phyloP scores from a whole-genome alignment of 2,888 invertebrate species.

The Protophormia terraenovae region DNA sequence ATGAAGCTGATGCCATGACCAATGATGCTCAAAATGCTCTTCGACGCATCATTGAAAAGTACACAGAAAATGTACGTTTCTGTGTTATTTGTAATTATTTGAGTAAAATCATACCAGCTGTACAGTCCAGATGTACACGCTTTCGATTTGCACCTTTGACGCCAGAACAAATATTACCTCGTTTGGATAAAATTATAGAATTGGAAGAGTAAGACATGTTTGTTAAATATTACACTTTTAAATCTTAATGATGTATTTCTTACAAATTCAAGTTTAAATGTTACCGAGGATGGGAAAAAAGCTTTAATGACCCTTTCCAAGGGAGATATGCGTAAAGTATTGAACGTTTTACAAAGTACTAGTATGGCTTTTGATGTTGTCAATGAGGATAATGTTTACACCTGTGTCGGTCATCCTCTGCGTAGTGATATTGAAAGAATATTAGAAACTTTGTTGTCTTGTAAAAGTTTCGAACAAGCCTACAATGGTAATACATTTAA shows the following conservation, averaged over 20 bases:
- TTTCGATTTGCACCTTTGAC: constrained; percentile 97
- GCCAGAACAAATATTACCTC: constrained; percentile 92
- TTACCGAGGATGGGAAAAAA: constrained; percentile 93
- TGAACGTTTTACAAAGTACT: constrained; percentile 98
- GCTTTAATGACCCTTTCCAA: constrained; percentile 94
- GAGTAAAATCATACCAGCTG: constrained; percentile 98
- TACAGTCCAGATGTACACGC: constrained; percentile 98
- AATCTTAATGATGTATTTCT: constrained; percentile 34
- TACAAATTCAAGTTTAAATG: constrained; percentile 85
- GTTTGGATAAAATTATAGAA: constrained; percentile 91
- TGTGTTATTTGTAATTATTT: constrained; percentile 99
- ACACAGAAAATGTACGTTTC: constrained; percentile 98
- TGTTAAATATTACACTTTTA: not conserved
- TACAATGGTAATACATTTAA: constrained; percentile 77
- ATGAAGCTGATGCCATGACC: constrained; percentile 99
- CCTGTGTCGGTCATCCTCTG: constrained; percentile 97
- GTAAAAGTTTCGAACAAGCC: constrained; percentile 75
- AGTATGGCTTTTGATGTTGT: constrained; percentile 95
- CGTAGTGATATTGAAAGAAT: constrained; percentile 94
- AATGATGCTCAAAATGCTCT: constrained; percentile 99
- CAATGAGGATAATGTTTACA: constrained; percentile 94
- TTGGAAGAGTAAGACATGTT: constrained; percentile 86
- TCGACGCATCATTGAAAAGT: constrained; percentile 98
- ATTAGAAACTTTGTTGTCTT: constrained; percentile 88
- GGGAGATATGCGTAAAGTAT: constrained; percentile 98